Conservation (phyloP, 2,888 invertebrate genomes). For the Rotaria magnacalcarata region DNA sequence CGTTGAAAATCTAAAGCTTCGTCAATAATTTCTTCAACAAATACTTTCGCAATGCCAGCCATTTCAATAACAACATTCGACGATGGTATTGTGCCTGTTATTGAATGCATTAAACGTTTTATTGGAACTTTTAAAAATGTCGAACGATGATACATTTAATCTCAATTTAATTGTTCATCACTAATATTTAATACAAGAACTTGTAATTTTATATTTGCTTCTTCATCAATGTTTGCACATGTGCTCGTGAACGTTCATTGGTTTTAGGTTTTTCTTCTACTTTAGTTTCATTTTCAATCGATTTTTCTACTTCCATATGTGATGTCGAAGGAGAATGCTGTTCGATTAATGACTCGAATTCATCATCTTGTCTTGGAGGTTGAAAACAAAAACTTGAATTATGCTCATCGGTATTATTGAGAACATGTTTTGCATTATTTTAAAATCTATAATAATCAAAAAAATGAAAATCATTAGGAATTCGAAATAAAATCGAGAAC, state of each 20-base stretch:
- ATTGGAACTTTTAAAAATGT: conserved; percentile 97
- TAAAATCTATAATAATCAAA: not conserved
- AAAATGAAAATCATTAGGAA: too few species aligned
- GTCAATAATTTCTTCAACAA: conserved; percentile 96
- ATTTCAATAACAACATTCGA: conserved; percentile 99
- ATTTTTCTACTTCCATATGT: not conserved
- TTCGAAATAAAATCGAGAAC: too few species aligned
- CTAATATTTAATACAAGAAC: conserved; percentile 91
- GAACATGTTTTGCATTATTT: not conserved
- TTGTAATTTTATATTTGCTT: conserved; percentile 14
- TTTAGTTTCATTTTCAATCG: not conserved
- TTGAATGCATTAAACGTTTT: conserved; percentile 74
- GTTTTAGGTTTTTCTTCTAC: not conserved
- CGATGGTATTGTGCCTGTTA: conserved; percentile 89
- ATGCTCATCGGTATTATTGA: not conserved
- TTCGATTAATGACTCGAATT: not conserved
- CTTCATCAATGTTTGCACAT: conserved; percentile 6
- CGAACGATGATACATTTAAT: conserved; percentile 93
- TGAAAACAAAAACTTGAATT: conserved; percentile 35
- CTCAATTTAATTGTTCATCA: conserved; percentile 91
- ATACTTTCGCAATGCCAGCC: conserved; percentile 98
- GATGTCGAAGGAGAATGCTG: not conserved
- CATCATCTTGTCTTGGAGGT: not conserved
- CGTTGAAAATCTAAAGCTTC: conserved; percentile 68
- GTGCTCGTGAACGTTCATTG: not conserved